These are phyloP conservation scores for Xerus rutilus DNA, from an alignment of 2,797 vertebrate genomes.

Conservation along the genomic window DNA sequence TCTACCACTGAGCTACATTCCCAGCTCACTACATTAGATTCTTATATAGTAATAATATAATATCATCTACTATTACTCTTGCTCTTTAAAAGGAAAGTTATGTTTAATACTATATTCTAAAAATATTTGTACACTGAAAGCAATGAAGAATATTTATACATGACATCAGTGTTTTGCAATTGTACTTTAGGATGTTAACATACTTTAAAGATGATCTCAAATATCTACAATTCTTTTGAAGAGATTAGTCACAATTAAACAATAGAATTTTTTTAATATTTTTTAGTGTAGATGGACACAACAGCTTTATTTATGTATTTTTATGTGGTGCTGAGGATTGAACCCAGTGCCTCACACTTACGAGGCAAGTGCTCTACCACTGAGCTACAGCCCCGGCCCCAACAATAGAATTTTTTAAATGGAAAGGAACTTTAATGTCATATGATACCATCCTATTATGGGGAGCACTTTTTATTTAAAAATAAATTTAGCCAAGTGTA, in stretches of 20 bases:
- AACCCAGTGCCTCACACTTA: too few species aligned
- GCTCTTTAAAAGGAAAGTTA: background rate
- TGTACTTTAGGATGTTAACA: constrained; percentile 31
- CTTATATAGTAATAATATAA: background rate
- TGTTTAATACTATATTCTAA: background rate
- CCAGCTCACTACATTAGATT: background rate
- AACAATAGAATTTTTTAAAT: constrained; percentile 53
- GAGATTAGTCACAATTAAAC: background rate
- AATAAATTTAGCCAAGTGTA: background rate
- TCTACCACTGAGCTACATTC: background rate
- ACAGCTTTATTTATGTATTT: too few species aligned
- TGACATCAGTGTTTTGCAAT: background rate
- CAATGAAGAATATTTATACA: constrained; percentile 8
- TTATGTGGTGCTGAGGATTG: too few species aligned
- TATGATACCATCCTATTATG: constrained; percentile 15
- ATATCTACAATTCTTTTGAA: constrained; percentile 42
- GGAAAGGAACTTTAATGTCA: constrained; percentile 51
- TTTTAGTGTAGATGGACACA: too few species aligned
- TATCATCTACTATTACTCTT: constrained; percentile 11
- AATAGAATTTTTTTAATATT: constrained; percentile 61
- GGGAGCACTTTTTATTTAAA: background rate
- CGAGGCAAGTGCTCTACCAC: too few species aligned
- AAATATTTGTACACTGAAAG: background rate
- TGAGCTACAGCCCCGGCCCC: too few species aligned
- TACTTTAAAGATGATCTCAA: constrained; percentile 40